Conservation (phyloP, 2,888 invertebrate species). For the Phyllotreta cruciferae region DNA sequence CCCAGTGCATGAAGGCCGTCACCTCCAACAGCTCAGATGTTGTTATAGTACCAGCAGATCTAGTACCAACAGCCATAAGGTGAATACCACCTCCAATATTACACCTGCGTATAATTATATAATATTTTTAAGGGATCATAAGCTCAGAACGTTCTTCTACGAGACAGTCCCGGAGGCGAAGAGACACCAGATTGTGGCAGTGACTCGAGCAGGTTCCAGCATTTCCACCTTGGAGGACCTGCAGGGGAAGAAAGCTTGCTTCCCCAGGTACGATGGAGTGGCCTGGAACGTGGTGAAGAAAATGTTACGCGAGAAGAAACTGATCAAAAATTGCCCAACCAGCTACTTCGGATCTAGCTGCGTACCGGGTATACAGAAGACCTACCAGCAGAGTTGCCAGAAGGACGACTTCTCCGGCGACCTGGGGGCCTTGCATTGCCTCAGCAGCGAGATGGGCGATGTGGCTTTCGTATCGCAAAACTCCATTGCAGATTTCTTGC, state of each 20-base stretch:
- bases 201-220: conserved; percentile 68
- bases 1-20: conserved; percentile 75
- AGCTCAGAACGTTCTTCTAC: conserved; percentile 67
- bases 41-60: conserved; percentile 74
- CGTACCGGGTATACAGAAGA: conserved; percentile 62
- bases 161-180: conserved; percentile 68
- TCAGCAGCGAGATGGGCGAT: conserved; percentile 73
- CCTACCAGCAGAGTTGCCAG: conserved; percentile 41
- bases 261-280: conserved; percentile 80
- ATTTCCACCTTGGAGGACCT: conserved; percentile 70
- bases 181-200: conserved; percentile 71
- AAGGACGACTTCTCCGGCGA: conserved; percentile 64
- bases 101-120: too few species aligned
- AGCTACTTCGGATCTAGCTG: conserved; percentile 76
- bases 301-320: conserved; percentile 57
- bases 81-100: conserved; percentile 9
- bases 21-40: conserved; percentile 72
- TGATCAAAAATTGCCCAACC: conserved; percentile 58
- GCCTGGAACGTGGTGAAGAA: conserved; percentile 70
- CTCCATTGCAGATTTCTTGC: conserved; percentile 55
- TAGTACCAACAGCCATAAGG: conserved; percentile 72
- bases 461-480: conserved; percentile 74
- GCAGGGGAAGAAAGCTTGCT: conserved; percentile 76
- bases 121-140: conserved; percentile 41
- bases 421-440: conserved; percentile 69